A percentile compares a stretch with the other conserved stretches of the same genome.
phyloP scores from a whole-genome alignment of 1,140 invertebrate species.

The Trissolcus basalis region DNA sequence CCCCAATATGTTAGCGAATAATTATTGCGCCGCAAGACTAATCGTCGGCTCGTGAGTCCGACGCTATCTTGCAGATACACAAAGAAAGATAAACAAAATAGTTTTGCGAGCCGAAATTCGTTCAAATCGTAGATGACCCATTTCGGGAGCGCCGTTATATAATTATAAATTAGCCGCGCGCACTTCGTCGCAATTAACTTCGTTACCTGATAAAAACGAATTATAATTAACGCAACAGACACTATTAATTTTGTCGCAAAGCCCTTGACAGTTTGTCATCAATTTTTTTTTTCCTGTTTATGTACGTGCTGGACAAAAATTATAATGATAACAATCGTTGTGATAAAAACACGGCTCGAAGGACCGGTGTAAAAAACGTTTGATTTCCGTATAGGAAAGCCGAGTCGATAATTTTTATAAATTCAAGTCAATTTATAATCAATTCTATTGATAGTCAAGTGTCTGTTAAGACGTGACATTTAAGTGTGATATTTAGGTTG shows the following conservation, averaged over 20 bases:
- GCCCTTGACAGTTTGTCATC: background rate
- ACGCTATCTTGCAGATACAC: conserved; percentile 22
- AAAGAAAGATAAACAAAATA: conserved; percentile 40
- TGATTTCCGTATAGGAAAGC: background rate
- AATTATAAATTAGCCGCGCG: conserved; percentile 24
- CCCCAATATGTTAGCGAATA: conserved; percentile 25
- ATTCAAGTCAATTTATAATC: conserved; percentile 2
- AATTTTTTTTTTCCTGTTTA: conserved; percentile 1
- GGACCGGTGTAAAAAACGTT: no score
- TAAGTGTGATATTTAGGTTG: conserved; percentile 29
- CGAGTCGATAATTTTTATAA: background rate
- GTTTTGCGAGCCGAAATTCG: conserved; percentile 16
- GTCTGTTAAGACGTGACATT: conserved; percentile 16
- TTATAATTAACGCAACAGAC: conserved; percentile 14
- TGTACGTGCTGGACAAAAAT: background rate
- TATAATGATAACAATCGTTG: background rate
- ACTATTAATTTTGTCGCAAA: conserved; percentile 1
- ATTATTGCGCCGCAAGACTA: conserved; percentile 17
- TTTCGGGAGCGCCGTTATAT: conserved; percentile 19
- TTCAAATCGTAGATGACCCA: conserved; percentile 38
- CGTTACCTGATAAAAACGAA: conserved; percentile 11
- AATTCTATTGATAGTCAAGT: background rate
- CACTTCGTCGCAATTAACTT: conserved; percentile 25
- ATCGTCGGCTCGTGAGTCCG: conserved; percentile 26
- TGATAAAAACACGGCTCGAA: no score